Conservation (phyloP, 2,888 invertebrate genomes). For the Coelinius sp. region DNA sequence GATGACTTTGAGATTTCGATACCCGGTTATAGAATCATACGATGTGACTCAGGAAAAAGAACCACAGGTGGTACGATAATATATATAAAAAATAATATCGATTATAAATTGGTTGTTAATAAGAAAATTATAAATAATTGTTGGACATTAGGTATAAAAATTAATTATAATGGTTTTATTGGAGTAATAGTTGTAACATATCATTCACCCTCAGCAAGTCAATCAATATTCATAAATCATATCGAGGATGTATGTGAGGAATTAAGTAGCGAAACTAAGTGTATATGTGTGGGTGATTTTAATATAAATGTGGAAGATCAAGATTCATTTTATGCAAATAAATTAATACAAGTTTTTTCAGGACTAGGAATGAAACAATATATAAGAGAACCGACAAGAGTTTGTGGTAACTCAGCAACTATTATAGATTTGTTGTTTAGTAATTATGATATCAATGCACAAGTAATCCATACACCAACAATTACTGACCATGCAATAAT, state of each 20-base stretch:
- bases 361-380: slow-evolving; percentile 36
- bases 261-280: slow-evolving; percentile 15
- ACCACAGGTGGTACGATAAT: slow-evolving; percentile 25
- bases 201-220: slow-evolving; percentile 34
- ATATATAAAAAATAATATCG: slow-evolving; percentile 9
- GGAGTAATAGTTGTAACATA: slow-evolving; percentile 21
- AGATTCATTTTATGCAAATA: slow-evolving; percentile 12
- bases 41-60: slow-evolving; percentile 4
- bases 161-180: background rate
- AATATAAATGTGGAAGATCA: slow-evolving; percentile 8
- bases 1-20: too few relatives aligned
- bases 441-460: slow-evolving; percentile 16
- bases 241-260: slow-evolving; percentile 28
- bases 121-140: background rate
- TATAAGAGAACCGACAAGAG: slow-evolving; percentile 26
- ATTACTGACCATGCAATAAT: slow-evolving; percentile 33
- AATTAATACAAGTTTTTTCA: slow-evolving; percentile 24
- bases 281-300: slow-evolving; percentile 8
- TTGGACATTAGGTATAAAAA: background rate
- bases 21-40: slow-evolving; percentile 8
- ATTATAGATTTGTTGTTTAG: slow-evolving; percentile 37
- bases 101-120: background rate
- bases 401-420: slow-evolving; percentile 8
- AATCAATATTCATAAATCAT: slow-evolving; percentile 29
- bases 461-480: slow-evolving; percentile 14